Evolutionary conservation across 2,797 vertebrate genomes (phyloP).

Genomic region (Heliangelus exortis): DNA sequence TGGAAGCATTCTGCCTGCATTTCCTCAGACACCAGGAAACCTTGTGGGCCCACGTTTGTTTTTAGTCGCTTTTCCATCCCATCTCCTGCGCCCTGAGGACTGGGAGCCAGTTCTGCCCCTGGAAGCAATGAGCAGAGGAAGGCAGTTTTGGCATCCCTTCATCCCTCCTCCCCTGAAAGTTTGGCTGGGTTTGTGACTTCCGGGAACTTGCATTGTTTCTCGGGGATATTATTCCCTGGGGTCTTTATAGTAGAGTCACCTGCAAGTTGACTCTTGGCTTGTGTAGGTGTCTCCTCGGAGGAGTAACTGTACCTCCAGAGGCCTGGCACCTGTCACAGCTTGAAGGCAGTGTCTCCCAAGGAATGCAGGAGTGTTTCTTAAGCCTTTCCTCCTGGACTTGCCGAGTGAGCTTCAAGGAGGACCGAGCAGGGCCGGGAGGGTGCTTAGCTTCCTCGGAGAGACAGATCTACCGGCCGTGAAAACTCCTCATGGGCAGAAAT

Average conservation of each 20-base stretch:
- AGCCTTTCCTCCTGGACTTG: too few relatives aligned
- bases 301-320: background rate
- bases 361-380: background rate
- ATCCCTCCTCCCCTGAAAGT: accelerated
- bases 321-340: accelerated
- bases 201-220: background rate
- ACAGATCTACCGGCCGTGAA: background rate
- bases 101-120: background rate
- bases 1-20: background rate
- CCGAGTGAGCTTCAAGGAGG: too few relatives aligned
- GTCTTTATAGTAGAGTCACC: background rate
- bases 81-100: background rate
- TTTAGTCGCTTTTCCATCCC: background rate
- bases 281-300: background rate
- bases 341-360: background rate
- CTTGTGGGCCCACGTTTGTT: background rate
- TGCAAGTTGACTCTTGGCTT: background rate
- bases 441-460: too few relatives aligned
- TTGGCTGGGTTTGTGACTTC: background rate
- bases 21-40: background rate
- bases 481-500: background rate
- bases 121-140: background rate
- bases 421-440: background rate
- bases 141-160: background rate
- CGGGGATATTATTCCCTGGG: background rate